A percentile compares a stretch with the other conserved stretches of the same genome.
Evolutionary conservation across 2,113 vertebrate species (phyloP).

Genomic region (Tachysurus vachellii): DNA sequence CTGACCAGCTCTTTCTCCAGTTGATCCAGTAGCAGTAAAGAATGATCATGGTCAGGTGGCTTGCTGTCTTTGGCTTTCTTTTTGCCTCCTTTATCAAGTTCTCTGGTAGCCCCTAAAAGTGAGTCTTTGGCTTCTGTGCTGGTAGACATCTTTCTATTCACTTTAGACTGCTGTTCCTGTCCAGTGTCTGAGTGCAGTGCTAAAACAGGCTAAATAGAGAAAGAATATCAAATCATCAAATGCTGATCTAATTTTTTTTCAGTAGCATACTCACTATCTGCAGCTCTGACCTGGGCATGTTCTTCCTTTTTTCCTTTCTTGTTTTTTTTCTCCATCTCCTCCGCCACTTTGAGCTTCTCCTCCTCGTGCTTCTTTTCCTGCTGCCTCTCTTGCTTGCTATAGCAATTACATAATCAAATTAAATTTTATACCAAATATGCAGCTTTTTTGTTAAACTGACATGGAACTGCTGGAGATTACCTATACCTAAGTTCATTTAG

Average conservation of each 20-base stretch:
- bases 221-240: not conserved
- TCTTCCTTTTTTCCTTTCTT: conserved; percentile 69
- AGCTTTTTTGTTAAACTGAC: not conserved
- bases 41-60: not conserved
- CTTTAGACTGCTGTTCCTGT: conserved; percentile 32
- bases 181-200: conserved; percentile 49
- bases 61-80: conserved; percentile 54
- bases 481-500: conserved; percentile 68
- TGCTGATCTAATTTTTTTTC: not conserved
- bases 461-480: conserved; percentile 58
- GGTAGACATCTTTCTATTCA: conserved; percentile 58
- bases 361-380: conserved; percentile 67
- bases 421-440: not conserved
- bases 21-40: conserved; percentile 41
- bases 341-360: conserved; percentile 72
- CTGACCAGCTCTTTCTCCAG: conserved; percentile 60
- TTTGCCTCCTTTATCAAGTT: conserved; percentile 59
- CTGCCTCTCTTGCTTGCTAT: conserved; percentile 73
- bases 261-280: not conserved
- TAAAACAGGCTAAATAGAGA: conserved; percentile 45
- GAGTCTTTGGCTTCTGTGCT: conserved; percentile 46
- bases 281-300: conserved; percentile 62
- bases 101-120: conserved; percentile 52
- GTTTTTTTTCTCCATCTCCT: conserved; percentile 72
- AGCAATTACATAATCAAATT: not conserved